These are phyloP conservation scores for Onychorhynchus coronatus DNA, from an alignment of 2,113 vertebrate genomes.

Conservation along the genomic window DNA sequence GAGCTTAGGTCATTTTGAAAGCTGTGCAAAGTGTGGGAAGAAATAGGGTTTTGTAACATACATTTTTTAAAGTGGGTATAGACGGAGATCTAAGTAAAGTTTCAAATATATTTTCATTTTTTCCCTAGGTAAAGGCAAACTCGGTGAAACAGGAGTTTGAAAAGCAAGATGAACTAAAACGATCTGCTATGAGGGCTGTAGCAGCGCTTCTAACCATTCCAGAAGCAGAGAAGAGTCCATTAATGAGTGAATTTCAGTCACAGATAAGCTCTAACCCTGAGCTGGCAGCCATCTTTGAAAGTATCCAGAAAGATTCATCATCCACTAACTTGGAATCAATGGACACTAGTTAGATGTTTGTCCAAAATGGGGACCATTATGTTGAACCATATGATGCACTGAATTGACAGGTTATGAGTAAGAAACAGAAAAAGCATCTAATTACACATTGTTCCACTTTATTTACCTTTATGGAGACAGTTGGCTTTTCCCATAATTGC, in stretches of 20 bases:
- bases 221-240: constrained; percentile 97
- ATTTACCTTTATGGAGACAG: constrained; percentile 79
- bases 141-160: constrained; percentile 99
- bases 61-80: background rate
- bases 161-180: constrained; percentile 97
- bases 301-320: constrained; percentile 97
- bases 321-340: constrained; percentile 98
- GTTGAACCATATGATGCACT: constrained; percentile 91
- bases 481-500: constrained; percentile 82
- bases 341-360: constrained; percentile 94
- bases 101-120: background rate
- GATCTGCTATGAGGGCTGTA: constrained; percentile 97
- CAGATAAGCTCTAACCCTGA: constrained; percentile 98
- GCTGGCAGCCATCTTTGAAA: constrained; percentile 97
- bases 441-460: constrained; percentile 85
- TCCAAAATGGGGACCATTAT: constrained; percentile 77
- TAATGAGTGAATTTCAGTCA: constrained; percentile 99
- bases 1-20: background rate
- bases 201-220: constrained; percentile 96
- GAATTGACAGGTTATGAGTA: constrained; percentile 83
- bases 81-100: background rate
- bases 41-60: background rate
- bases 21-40: background rate
- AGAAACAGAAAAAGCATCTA: constrained; percentile 76
- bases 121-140: constrained; percentile 92